Percentiles rank a stretch among this genome's conserved stretches.
Conservation (phyloP, 2,113 vertebrate genomes). For the Aviceda subcristata region DNA sequence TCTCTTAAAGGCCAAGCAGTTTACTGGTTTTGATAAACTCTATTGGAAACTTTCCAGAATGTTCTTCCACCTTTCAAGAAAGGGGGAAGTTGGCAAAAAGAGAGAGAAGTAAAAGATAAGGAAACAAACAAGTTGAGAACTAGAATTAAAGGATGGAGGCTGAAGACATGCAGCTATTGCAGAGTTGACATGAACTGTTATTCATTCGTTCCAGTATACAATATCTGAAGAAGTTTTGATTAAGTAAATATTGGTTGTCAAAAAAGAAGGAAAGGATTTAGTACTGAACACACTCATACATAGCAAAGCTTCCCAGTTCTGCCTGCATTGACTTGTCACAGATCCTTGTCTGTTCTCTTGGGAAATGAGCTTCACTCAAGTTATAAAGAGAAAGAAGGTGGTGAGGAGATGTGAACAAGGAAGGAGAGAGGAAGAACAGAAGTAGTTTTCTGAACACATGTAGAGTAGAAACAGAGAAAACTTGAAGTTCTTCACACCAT, state of each 20-base stretch:
- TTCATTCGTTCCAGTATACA: neutral
- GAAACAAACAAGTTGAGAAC: neutral
- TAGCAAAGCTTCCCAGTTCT: neutral
- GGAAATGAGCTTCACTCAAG: neutral
- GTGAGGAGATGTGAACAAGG: neutral
- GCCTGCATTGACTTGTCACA: neutral
- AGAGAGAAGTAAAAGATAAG: neutral
- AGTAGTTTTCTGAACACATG: neutral
- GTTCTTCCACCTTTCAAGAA: neutral
- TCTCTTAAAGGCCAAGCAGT: neutral
- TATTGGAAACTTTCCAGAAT: neutral
- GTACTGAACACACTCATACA: neutral
- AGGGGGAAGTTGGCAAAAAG: neutral
- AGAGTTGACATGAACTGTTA: neutral
- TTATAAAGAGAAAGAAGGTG: neutral
- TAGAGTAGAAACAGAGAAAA: neutral
- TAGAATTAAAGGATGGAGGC: neutral
- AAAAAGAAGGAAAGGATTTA: neutral
- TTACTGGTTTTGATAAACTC: neutral
- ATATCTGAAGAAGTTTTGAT: neutral
- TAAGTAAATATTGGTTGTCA: neutral
- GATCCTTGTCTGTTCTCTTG: neutral
- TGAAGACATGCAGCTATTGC: neutral
- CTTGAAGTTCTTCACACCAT: neutral
- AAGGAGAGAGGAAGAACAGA: fast-evolving